Evolutionary conservation across 2,113 vertebrate species (phyloP).

Genomic region (Chunga burmeisteri): DNA sequence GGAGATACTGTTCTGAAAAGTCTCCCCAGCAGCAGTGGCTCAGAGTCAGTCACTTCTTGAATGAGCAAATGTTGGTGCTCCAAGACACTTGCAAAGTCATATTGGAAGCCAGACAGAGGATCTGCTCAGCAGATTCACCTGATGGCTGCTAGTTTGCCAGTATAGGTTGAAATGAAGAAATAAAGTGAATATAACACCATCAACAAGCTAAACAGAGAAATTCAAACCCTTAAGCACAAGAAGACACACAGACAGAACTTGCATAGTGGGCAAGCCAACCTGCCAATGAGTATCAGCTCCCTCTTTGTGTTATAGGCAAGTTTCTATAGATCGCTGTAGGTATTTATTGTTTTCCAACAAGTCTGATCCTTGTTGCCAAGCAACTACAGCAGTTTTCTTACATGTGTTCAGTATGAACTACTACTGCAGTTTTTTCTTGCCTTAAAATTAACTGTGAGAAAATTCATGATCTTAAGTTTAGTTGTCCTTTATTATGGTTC

Average conservation of each 20-base stretch:
- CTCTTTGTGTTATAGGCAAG: background rate
- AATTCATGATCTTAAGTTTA: background rate
- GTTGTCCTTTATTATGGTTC: background rate
- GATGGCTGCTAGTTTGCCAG: background rate
- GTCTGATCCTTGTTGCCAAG: background rate
- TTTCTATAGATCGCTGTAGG: background rate
- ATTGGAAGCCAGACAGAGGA: background rate
- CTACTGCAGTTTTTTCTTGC: background rate
- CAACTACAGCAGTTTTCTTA: background rate
- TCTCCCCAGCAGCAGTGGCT: background rate
- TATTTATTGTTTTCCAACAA: background rate
- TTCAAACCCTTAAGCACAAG: background rate
- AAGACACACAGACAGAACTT: background rate
- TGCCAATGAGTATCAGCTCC: background rate
- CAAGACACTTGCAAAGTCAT: background rate
- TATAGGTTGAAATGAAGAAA: background rate
- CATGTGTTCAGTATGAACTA: background rate
- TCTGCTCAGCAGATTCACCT: background rate
- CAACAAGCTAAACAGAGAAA: background rate
- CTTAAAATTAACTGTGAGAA: slow-evolving; percentile 12
- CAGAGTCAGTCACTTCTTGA: background rate
- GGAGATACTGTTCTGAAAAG: background rate
- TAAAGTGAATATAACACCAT: background rate
- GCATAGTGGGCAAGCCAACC: background rate
- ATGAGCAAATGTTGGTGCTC: background rate